Conservation (phyloP, 2,797 vertebrate genomes). For the Megalops cyprinoides region DNA sequence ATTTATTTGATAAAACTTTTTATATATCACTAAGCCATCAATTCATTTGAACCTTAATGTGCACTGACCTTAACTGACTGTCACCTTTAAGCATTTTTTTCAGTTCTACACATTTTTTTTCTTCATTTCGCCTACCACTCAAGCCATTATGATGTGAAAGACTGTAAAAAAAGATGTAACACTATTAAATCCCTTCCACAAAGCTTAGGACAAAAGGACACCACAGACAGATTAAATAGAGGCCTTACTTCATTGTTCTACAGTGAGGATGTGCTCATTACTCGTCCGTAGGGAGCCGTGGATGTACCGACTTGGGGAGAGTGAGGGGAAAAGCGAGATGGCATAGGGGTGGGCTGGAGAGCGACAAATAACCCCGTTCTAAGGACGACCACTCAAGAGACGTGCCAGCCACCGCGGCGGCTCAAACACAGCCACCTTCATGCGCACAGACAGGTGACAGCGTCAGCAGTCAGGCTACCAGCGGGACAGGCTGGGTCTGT, state of each 20-base stretch:
- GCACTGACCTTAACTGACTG: neutral
- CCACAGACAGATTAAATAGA: neutral
- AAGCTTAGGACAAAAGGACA: neutral
- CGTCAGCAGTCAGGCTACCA: conserved; percentile 51
- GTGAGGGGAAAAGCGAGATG: neutral
- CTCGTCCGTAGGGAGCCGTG: neutral
- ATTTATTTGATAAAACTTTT: neutral
- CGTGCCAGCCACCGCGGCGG: conserved; percentile 33
- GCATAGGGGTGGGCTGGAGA: neutral
- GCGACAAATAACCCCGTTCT: conserved; percentile 28
- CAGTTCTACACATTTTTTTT: neutral
- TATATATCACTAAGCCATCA: neutral
- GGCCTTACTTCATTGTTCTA: neutral
- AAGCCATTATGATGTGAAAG: neutral
- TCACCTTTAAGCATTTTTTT: neutral
- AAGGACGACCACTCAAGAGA: conserved; percentile 44
- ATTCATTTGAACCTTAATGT: neutral
- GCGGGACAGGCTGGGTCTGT: conserved; percentile 48
- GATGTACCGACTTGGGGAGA: neutral
- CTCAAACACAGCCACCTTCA: conserved; percentile 25
- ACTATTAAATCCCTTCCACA: neutral
- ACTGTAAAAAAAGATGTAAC: neutral
- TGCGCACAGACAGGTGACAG: conserved; percentile 37
- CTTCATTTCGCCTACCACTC: neutral
- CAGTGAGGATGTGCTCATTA: neutral